Conservation (phyloP, 1,140 invertebrate genomes). For the Cotesia vestalis region DNA sequence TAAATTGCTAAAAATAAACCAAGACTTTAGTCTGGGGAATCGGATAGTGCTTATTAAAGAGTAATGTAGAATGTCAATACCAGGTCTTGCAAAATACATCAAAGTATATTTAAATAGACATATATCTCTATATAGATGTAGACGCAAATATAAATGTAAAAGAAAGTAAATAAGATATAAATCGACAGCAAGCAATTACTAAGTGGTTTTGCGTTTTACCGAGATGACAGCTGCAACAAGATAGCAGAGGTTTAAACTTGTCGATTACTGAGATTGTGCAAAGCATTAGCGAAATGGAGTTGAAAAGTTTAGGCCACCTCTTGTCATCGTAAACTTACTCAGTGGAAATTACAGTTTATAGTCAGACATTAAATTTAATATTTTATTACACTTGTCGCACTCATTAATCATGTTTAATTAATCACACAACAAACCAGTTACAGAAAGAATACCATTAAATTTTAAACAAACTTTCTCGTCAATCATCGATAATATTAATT, state of each 20-base stretch:
- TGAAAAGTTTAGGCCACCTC: slow-evolving; percentile 7
- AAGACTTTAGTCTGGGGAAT: too few species aligned
- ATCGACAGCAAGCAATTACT: not conserved
- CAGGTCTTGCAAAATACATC: too few species aligned
- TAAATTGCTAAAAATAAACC: too few species aligned
- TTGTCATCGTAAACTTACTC: slow-evolving; percentile 4
- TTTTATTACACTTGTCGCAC: not conserved
- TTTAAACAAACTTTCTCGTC: too few species aligned
- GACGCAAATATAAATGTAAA: not conserved
- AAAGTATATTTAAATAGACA: too few species aligned
- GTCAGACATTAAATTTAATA: slow-evolving; percentile 1
- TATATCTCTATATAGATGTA: not conserved
- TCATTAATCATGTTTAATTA: too few species aligned
- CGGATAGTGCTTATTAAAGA: too few species aligned
- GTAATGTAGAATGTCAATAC: too few species aligned
- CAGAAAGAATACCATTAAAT: too few species aligned
- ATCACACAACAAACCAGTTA: too few species aligned
- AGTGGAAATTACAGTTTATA: slow-evolving; percentile 10
- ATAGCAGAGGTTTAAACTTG: slow-evolving; percentile 18
- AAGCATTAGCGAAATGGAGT: slow-evolving; percentile 12
- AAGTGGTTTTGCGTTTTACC: slow-evolving; percentile 2
- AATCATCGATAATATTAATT: too few species aligned
- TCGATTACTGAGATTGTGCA: slow-evolving; percentile 17
- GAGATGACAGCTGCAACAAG: not conserved
- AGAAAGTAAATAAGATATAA: not conserved